Conservation (phyloP, 1,140 invertebrate genomes). For the Popillia japonica region DNA sequence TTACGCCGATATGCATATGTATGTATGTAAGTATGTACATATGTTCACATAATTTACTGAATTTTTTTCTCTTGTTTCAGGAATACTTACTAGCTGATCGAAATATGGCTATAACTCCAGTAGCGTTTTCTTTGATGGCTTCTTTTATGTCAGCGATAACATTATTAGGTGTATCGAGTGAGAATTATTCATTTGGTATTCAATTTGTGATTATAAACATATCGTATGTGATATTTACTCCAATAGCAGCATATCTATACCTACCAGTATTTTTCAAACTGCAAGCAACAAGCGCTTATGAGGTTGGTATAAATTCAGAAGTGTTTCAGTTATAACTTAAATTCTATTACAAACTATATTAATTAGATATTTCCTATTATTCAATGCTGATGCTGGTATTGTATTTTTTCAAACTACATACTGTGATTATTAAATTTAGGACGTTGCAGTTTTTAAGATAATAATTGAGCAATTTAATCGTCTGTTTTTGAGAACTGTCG, state of each 20-base stretch:
- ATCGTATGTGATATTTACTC: slow-evolving; percentile 81
- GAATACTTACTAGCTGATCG: slow-evolving; percentile 85
- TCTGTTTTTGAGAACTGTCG: too few species aligned
- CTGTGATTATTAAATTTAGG: too few species aligned
- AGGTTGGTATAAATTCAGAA: slow-evolving; percentile 69
- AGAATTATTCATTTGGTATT: slow-evolving; percentile 85
- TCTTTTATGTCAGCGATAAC: slow-evolving; percentile 96
- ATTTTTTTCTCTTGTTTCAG: slow-evolving; percentile 60
- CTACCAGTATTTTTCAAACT: slow-evolving; percentile 90
- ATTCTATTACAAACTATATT: too few species aligned
- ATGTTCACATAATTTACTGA: too few species aligned
- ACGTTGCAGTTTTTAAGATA: too few species aligned
- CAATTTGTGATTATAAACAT: slow-evolving; percentile 87
- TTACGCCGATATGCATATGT: too few species aligned
- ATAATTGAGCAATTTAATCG: too few species aligned
- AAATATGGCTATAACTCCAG: slow-evolving; percentile 79
- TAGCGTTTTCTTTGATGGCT: slow-evolving; percentile 89
- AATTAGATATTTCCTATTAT: too few species aligned
- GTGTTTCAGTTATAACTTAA: too few species aligned
- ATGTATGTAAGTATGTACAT: too few species aligned
- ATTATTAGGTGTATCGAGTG: slow-evolving; percentile 84
- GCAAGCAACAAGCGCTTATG: slow-evolving; percentile 86
- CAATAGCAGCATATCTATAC: slow-evolving; percentile 81
- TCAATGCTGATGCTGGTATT: too few species aligned
- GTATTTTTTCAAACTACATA: too few species aligned